Base-by-base conservation (phyloP, 2,113 vertebrate species). In the Okapia johnstoni region DNA sequence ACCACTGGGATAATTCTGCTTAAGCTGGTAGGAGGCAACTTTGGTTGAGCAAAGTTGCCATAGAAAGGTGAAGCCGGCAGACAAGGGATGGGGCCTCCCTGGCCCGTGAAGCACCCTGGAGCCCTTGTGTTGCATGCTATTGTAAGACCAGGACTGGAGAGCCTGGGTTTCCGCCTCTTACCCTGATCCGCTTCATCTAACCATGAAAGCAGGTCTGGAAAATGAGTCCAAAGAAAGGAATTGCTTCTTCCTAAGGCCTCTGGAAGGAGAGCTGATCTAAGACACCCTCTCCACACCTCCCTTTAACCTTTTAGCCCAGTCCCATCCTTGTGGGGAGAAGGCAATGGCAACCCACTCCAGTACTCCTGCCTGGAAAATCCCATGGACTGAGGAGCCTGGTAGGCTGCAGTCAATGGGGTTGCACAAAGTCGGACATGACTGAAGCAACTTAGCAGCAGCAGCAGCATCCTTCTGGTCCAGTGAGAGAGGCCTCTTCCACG, bases 51-150 rank as follows among this genome's bases (percentile, higher is more conserved):
- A 13, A 26, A 9, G 16, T 43, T 58, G 21, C 25, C 2, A 8
- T 1, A 33, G 89, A 52, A 70, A 90, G 48, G 36, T 3, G 36
- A 52, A 80, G 28, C 26, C 7, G 9, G 10, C 43, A 54, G 66
- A 40, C 3, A 79, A 33, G n/a, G n/a, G 9, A 43, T 3, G 11
- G 86, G 0, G 16, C 1, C 43, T 60, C 21, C 36, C 90, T 25
- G 13, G 26, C 25, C 1, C 15, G 6, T 0, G 8, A 3, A 8
- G 36, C 46, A 36, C 5, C 17, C 52, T 50, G 25, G 77, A 88
- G 28, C 23, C 6, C 46, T 40, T 26, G 26, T 2, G 6, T 6
- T 21, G 30, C 1, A 0, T 3, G 5, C 4, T 48, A 25, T 11
- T 17, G 1, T 86, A 23, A 79, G 15, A 26, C 28, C 21, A 43